A percentile compares a stretch with the other conserved stretches of the same genome.
These are phyloP conservation scores for Agrilus mali DNA, from an alignment of 2,888 invertebrate species.

Conservation along the genomic window DNA sequence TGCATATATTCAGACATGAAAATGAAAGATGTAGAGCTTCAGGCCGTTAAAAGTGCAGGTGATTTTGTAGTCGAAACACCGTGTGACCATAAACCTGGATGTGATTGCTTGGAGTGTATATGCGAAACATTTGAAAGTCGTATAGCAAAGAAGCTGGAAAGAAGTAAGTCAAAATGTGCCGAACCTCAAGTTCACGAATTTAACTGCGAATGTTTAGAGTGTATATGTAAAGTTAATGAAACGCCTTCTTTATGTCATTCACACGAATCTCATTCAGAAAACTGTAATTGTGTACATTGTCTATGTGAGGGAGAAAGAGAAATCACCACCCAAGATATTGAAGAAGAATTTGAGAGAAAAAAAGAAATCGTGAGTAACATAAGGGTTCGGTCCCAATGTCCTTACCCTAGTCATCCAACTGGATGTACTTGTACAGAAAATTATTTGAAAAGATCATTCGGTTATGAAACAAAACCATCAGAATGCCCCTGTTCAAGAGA, in stretches of 20 bases:
- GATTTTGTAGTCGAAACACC: neutral
- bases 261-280: neutral
- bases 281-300: neutral
- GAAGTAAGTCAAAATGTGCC: no score
- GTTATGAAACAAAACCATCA: no score
- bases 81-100: neutral
- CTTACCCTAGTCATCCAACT: no score
- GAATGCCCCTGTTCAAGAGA: no score
- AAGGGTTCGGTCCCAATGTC: no score
- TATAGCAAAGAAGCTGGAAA: no score
- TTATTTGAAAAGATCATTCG: no score
- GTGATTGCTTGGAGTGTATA: constrained; percentile 1
- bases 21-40: no score
- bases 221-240: neutral
- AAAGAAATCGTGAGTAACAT: no score
- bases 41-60: no score
- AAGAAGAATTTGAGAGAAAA: neutral
- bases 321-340: neutral
- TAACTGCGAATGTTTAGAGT: constrained; percentile 2
- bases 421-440: neutral
- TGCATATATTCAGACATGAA: no score
- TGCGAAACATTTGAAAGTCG: neutral
- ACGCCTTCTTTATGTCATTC: no score
- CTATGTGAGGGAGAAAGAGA: neutral
- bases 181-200: neutral